A percentile compares a stretch with the other conserved stretches of the same genome.
phyloP scores from a whole-genome alignment of 2,888 invertebrate genomes.

The Campoplex capitator region DNA sequence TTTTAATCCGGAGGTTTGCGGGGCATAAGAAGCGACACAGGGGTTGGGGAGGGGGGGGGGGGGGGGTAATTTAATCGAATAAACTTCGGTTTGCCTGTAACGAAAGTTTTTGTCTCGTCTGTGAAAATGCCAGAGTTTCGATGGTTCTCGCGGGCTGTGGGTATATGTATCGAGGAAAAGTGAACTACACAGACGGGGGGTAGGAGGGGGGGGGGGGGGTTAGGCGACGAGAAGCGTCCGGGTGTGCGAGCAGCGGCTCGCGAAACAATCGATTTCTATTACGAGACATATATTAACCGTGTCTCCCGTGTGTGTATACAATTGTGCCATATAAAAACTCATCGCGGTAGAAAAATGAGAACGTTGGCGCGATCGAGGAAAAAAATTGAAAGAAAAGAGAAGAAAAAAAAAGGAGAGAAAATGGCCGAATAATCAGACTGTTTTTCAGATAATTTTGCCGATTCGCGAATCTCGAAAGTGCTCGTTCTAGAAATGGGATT shows the following conservation, averaged over 20 bases:
- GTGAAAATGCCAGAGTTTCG: slow-evolving; percentile 57
- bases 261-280: slow-evolving; percentile 68
- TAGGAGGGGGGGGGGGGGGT: too few relatives aligned
- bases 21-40: too few relatives aligned
- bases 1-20: too few relatives aligned
- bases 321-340: slow-evolving; percentile 7
- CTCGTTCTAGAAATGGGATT: not conserved
- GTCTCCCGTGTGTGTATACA: slow-evolving; percentile 48
- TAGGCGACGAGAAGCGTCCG: not conserved
- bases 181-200: not conserved
- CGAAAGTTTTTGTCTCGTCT: slow-evolving; percentile 61
- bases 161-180: not conserved
- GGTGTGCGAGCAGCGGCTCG: slow-evolving; percentile 12
- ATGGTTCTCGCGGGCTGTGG: not conserved
- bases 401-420: not conserved
- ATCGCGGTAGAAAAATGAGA: too few relatives aligned
- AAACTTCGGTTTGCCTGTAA: slow-evolving; percentile 51
- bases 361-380: not conserved
- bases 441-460: too few relatives aligned
- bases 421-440: too few relatives aligned
- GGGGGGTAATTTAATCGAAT: slow-evolving; percentile 55
- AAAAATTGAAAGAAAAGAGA: not conserved
- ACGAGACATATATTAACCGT: slow-evolving; percentile 60
- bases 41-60: too few relatives aligned
- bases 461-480: not conserved